Percentiles rank a stretch among this genome's conserved stretches.
Evolutionary conservation across 30 jellyfish, hydroid and myxozoan species (phyloP).

Genomic region (Aurelia aurita complex sp. Pacific): DNA sequence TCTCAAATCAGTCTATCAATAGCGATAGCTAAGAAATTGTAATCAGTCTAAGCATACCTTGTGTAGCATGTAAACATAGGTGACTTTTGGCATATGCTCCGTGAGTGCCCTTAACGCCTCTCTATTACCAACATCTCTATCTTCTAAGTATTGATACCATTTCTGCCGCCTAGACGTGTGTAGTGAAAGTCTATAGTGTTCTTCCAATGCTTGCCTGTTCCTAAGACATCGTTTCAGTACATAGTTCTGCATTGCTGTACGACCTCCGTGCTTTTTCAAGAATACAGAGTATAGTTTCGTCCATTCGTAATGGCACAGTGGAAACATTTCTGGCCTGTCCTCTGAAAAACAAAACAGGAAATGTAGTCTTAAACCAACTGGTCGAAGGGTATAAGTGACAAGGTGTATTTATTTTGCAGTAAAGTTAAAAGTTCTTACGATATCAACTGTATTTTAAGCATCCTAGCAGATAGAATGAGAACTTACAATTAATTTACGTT

Average conservation of each 20-base stretch:
- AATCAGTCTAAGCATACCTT: slow-evolving; percentile 47
- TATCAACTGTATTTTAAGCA: no score
- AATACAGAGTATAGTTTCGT: slow-evolving; percentile 81
- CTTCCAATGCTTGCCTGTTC: slow-evolving; percentile 95
- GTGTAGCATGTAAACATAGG: slow-evolving; percentile 87
- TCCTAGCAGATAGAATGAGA: no score
- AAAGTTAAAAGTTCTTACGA: no score
- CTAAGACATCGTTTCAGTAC: slow-evolving; percentile 90
- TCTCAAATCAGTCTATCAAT: no score
- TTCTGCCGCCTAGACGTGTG: slow-evolving; percentile 95
- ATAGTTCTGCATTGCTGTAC: slow-evolving; percentile 82
- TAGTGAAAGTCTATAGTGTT: slow-evolving; percentile 86
- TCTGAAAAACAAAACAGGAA: slow-evolving; percentile 12
- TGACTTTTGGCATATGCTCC: slow-evolving; percentile 96
- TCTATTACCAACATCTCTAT: slow-evolving; percentile 90
- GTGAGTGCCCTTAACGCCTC: slow-evolving; percentile 92
- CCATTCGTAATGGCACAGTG: slow-evolving; percentile 98
- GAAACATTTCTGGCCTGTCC: slow-evolving; percentile 89
- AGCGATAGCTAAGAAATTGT: no score
- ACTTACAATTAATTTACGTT: no score
- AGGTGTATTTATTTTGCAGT: no score
- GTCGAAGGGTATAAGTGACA: no score
- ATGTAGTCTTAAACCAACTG: neutral
- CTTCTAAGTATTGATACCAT: slow-evolving; percentile 94
- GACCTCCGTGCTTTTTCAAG: slow-evolving; percentile 85